phyloP scores from a whole-genome alignment of 53 echinoderm and acorn worm genomes.

The Arbacia lixula region DNA sequence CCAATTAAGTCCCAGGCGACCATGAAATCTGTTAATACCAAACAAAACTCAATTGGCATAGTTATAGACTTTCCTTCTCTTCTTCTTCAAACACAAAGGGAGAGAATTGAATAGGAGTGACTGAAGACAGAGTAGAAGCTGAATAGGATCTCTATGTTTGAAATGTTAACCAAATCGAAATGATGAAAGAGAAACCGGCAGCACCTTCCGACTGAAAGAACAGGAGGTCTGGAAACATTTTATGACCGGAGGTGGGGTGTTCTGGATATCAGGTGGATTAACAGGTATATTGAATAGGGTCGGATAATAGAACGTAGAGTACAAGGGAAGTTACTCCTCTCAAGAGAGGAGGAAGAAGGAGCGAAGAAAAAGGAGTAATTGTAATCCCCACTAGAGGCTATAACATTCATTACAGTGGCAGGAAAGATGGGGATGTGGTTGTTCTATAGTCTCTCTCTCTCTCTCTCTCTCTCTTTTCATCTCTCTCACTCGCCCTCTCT shows the following conservation, averaged over 20 bases:
- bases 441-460: neutral
- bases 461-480: neutral
- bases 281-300: neutral
- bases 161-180: too few relatives aligned
- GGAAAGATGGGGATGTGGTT: neutral
- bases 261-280: slow-evolving; percentile 18
- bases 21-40: too few relatives aligned
- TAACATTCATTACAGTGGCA: slow-evolving; percentile 13
- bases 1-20: too few relatives aligned
- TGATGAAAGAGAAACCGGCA: slow-evolving; percentile 1
- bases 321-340: neutral
- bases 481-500: too few relatives aligned
- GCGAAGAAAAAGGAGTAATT: slow-evolving; percentile 14
- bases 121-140: too few relatives aligned
- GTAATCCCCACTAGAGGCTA: slow-evolving; percentile 38
- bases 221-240: neutral
- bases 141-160: too few relatives aligned
- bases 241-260: slow-evolving; percentile 9
- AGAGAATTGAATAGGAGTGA: too few relatives aligned
- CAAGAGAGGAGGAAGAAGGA: neutral
- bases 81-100: too few relatives aligned
- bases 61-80: too few relatives aligned
- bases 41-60: too few relatives aligned
- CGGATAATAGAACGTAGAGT: neutral
- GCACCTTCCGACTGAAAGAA: slow-evolving; percentile 1